A percentile compares a stretch with the other conserved stretches of the same genome.
Conservation (phyloP, 35 echinoderm and acorn worm species). For the Apostichopus californicus region DNA sequence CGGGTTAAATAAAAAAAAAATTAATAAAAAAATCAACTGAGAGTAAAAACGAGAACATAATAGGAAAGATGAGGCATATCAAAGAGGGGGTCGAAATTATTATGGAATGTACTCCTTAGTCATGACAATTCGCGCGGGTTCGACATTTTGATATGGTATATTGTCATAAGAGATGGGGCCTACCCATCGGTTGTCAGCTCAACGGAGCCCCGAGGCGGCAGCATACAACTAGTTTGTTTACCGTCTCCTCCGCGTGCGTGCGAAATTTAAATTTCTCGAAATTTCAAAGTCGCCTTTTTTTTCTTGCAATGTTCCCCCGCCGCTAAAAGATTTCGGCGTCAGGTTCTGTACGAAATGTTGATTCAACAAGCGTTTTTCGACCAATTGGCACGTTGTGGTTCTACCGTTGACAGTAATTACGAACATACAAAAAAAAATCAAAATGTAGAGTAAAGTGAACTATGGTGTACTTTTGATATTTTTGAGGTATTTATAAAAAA, state of each 20-base stretch:
- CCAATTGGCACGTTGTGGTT: constrained; percentile 30
- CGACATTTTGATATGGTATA: constrained; percentile 11
- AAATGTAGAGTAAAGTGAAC: neutral
- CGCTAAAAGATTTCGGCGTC: constrained; percentile 47
- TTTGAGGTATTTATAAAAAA: neutral
- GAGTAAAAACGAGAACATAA: no score
- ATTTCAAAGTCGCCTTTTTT: constrained; percentile 16
- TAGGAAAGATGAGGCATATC: neutral
- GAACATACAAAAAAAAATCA: neutral
- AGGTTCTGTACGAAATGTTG: neutral
- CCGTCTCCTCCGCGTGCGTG: constrained; percentile 29
- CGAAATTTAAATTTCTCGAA: constrained; percentile 39
- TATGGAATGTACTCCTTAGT: constrained; percentile 38
- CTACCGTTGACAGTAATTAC: constrained; percentile 32
- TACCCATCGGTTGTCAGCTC: constrained; percentile 22
- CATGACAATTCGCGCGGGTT: neutral
- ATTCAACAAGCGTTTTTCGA: constrained; percentile 3
- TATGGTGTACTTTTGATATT: neutral
- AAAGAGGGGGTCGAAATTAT: constrained; percentile 13
- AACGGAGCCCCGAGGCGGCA: constrained; percentile 12
- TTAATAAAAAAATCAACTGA: neutral
- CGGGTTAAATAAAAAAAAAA: constrained; percentile 11
- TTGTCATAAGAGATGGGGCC: constrained; percentile 33
- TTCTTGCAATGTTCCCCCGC: neutral
- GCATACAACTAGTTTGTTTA: constrained; percentile 26